These are phyloP conservation scores for Noturus placidus DNA, from an alignment of 2,113 vertebrate genomes.

Conservation along the genomic window DNA sequence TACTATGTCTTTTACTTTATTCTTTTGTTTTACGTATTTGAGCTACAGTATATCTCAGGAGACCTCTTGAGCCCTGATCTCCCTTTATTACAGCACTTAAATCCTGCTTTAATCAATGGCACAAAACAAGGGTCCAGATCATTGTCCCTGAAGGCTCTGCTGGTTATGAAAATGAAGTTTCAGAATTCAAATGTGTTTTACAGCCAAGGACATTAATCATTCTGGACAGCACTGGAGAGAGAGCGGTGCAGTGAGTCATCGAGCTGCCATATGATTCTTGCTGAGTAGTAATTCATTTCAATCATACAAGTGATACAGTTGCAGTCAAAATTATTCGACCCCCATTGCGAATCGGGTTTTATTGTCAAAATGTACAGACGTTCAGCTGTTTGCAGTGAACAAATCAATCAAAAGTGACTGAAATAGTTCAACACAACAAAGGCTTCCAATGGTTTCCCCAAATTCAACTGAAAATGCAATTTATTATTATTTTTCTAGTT, in stretches of 20 bases:
- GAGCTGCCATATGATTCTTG: background rate
- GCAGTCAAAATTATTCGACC: no score
- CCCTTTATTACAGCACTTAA: slow-evolving; percentile 7
- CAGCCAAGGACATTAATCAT: slow-evolving; percentile 17
- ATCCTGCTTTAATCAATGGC: slow-evolving; percentile 17
- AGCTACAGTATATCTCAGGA: background rate
- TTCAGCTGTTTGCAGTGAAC: no score
- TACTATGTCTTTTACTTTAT: background rate
- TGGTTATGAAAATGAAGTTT: slow-evolving; percentile 27
- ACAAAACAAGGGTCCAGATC: slow-evolving; percentile 22
- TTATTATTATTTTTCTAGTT: no score
- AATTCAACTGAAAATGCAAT: no score
- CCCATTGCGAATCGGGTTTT: no score
- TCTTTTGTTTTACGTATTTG: background rate
- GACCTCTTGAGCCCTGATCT: background rate
- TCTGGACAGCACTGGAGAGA: background rate
- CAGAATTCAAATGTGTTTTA: slow-evolving; percentile 19
- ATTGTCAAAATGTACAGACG: no score
- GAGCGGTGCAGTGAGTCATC: background rate
- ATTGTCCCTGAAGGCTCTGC: slow-evolving; percentile 26
- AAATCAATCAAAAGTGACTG: no score
- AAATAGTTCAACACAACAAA: no score
- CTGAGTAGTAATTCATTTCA: slow-evolving; percentile 5
- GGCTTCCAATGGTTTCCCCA: no score
- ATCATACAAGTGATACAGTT: background rate